Evolutionary conservation across 2,888 invertebrate species (phyloP), one percentile per base, ranked within the genome.

Genomic region (Taenaris catops): DNA sequence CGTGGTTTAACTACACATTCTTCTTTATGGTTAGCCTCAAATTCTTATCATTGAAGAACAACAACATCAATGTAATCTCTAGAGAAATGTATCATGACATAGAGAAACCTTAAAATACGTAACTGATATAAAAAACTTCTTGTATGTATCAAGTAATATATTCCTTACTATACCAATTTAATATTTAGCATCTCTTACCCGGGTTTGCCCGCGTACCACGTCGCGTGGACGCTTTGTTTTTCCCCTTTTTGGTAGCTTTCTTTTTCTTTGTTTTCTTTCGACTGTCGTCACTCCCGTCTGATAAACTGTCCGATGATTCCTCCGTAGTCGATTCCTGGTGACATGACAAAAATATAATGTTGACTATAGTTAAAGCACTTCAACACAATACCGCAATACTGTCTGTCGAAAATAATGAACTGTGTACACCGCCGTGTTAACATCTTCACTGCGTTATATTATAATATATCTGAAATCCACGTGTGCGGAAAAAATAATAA

Each of bases 81-180:
- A 60, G 71, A 6, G 79, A 81, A 18, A 91, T 92, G 89, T 53
- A 89, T 0, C 46, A 60, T 6, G 92, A 92, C 46, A 70, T 92
- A 3, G n/a, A n/a, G n/a, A n/a, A n/a, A n/a, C n/a, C n/a, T n/a
- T n/a, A n/a, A n/a, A n/a, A n/a, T n/a, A n/a, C n/a, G n/a, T n/a
- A n/a, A n/a, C n/a, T n/a, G n/a, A n/a, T n/a, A n/a, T n/a, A n/a
- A n/a, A n/a, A n/a, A n/a, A n/a, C n/a, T n/a, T n/a, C n/a, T n/a
- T n/a, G n/a, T n/a, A n/a, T n/a, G n/a, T n/a, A n/a, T n/a, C n/a
- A n/a, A n/a, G n/a, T n/a, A n/a, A n/a, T n/a, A n/a, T n/a, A n/a
- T n/a, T n/a, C n/a, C n/a, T n/a, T n/a, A n/a, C n/a, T n/a, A n/a
- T n/a, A n/a, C n/a, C n/a, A n/a, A n/a, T n/a, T n/a, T n/a, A n/a